Conservation (phyloP, 2,797 vertebrate genomes). For the Rhincodon typus region DNA sequence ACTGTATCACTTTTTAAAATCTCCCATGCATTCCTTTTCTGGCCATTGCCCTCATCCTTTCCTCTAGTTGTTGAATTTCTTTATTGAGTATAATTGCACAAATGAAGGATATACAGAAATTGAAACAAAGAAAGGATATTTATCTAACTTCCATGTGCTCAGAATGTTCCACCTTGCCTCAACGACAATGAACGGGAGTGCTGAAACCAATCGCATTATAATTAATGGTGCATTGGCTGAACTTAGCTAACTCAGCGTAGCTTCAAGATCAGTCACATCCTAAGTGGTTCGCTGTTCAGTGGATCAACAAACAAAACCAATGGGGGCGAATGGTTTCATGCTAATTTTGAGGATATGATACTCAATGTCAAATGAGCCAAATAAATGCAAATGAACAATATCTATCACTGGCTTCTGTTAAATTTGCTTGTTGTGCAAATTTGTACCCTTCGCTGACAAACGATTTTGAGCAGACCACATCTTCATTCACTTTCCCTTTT, state of each 20-base stretch:
- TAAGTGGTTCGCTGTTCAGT: background rate
- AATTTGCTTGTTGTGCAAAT: background rate
- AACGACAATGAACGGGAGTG: background rate
- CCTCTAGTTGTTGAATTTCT: background rate
- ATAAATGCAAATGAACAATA: background rate
- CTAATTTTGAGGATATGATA: background rate
- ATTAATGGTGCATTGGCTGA: background rate
- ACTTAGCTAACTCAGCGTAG: background rate
- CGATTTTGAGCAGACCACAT: background rate
- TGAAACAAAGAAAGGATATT: background rate
- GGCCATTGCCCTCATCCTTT: background rate
- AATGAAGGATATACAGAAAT: background rate
- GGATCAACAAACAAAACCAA: background rate
- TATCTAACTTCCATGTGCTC: background rate
- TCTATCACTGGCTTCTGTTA: background rate
- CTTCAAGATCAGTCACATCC: background rate
- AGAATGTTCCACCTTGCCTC: background rate
- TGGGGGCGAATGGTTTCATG: background rate
- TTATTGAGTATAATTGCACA: background rate
- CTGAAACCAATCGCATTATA: background rate
- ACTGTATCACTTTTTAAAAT: background rate
- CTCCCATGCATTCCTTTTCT: background rate
- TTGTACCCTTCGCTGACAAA: background rate
- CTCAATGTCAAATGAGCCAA: background rate
- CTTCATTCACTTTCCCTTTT: background rate